Evolutionary conservation across 1,140 invertebrate species (phyloP).

Genomic region (Scaptodrosophila lebanonensis): DNA sequence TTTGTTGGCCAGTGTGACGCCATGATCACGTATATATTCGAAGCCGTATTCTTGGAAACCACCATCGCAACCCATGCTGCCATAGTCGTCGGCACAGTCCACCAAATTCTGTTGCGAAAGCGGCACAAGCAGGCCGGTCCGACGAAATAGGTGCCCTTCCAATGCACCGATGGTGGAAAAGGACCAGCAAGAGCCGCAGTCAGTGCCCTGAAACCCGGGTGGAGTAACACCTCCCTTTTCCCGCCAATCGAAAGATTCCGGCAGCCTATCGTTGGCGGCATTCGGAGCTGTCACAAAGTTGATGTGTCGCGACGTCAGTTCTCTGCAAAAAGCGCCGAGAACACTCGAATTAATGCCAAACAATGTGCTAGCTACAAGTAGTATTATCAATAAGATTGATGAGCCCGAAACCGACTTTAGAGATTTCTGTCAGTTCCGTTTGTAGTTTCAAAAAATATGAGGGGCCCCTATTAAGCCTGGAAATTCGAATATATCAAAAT

Average conservation of each 20-base stretch:
- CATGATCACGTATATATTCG: constrained; percentile 81
- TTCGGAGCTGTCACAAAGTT: constrained; percentile 57
- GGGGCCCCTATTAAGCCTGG: no score
- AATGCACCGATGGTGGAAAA: constrained; percentile 79
- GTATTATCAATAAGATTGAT: no score
- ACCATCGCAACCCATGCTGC: constrained; percentile 84
- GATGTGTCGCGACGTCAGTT: constrained; percentile 49
- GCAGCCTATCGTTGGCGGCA: constrained; percentile 55
- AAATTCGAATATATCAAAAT: no score
- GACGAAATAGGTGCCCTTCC: constrained; percentile 82
- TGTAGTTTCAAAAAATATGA: no score
- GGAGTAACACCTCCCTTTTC: constrained; percentile 83
- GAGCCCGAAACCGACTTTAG: no score
- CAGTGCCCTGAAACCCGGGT: constrained; percentile 83
- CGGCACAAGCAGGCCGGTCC: constrained; percentile 83
- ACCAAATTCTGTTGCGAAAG: constrained; percentile 82
- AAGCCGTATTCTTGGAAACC: constrained; percentile 83
- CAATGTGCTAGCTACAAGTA: no score
- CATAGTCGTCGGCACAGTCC: constrained; percentile 81
- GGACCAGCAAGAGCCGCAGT: constrained; percentile 80
- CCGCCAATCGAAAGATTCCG: constrained; percentile 82
- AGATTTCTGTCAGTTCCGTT: no score
- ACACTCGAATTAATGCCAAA: no score
- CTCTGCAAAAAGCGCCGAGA: constrained; percentile 27
- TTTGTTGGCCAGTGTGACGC: constrained; percentile 80